Base-by-base conservation (phyloP, 2,888 invertebrate species). In the Calephelis perditalis region DNA sequence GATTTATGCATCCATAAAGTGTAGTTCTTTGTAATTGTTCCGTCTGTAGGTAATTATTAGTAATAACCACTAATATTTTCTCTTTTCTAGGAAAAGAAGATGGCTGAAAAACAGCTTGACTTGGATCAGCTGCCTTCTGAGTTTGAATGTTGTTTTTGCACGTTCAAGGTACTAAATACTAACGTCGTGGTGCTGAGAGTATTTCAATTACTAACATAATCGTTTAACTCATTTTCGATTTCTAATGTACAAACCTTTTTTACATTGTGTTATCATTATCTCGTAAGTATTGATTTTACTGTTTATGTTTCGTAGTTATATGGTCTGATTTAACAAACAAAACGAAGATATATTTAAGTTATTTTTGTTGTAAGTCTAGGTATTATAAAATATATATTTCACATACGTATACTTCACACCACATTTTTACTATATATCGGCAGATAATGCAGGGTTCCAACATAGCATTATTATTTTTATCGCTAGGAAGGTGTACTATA, bases 141-240 rank as follows among this genome's bases (percentile, higher is more conserved):
- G 93, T 96, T 96, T 94, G 97, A 97, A 94, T 97, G 97, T 95
- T 97, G 97, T 94, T 97, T 96, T 95, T 97, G 97, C 94, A 96
- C 96, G 91, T 95, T 96, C 88, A 97, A 97, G 96, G 97, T 97
- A 95, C 86, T 89, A 87, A 88, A 76, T 77, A 81, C 81, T 87
- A 88, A 87, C 72, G 66, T 35, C 61, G 59, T 59, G 43, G 55
- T 40, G 56, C 37, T 26, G 46, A 56, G 56, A 47, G 45, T 56
- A 46, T 56, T 46, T 56, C 56, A 60, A 56, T 40, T 40, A 40
- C 60, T 47, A 46, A 56, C 26, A 56, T 46, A 56, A 60, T 56
- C 47, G 40, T 47, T 58, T 61, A 65, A 65, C 63, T 54, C 46
- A 47, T 64, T 62, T 62, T 63, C 56, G 62, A 64, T 67, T 60